A percentile compares a stretch with the other conserved stretches of the same genome.
Conservation (phyloP, 2,113 vertebrate species). For the Marcusenius ussheri region DNA sequence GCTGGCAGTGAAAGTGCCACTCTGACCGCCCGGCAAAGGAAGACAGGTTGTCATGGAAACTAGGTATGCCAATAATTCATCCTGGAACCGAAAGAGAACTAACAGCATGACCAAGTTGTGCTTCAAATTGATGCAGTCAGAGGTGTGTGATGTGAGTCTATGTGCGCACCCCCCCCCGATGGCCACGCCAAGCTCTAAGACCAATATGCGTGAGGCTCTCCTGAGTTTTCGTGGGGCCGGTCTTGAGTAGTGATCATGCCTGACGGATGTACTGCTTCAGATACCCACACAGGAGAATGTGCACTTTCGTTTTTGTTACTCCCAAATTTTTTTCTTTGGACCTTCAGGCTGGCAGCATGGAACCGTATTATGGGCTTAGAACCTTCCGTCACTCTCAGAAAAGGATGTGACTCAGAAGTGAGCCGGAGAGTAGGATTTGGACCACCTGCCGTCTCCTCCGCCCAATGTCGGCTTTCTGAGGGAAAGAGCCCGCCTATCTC, state of each 20-base stretch:
- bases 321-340: not conserved
- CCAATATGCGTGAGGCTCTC: not conserved
- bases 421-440: conserved; percentile 16
- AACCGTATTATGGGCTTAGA: conserved; percentile 10
- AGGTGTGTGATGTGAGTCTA: conserved; percentile 20
- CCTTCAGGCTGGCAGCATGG: conserved; percentile 3
- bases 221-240: not conserved
- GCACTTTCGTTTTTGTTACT: not conserved
- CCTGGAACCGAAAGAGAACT: conserved; percentile 25
- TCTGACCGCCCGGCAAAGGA: conserved; percentile 32
- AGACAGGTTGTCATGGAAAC: conserved; percentile 44
- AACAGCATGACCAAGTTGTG: conserved; percentile 18
- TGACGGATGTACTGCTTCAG: not conserved
- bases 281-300: conserved; percentile 20
- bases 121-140: conserved; percentile 20
- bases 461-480: not conserved
- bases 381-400: conserved; percentile 23
- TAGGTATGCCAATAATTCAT: conserved; percentile 39
- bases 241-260: not conserved
- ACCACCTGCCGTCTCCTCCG: not conserved
- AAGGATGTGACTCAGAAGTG: conserved; percentile 22
- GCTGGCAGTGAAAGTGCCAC: conserved; percentile 26
- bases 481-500: not conserved
- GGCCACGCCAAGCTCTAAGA: not conserved
- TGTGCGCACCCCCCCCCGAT: not conserved